Conservation (phyloP, 2,888 invertebrate genomes). For the Cephonodes hylas region DNA sequence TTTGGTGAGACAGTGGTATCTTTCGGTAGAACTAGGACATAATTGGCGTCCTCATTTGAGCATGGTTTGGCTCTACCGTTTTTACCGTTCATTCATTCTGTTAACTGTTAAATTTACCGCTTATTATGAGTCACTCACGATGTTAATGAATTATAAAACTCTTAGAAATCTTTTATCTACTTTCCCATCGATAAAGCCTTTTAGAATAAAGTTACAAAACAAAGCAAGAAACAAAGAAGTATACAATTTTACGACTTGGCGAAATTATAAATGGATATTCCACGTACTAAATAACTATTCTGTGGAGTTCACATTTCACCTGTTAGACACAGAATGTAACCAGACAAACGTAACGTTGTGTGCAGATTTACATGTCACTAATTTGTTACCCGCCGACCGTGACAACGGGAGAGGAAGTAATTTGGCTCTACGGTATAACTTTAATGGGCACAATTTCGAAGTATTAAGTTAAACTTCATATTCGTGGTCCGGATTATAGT, state of each 20-base stretch:
- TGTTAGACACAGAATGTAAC: neutral
- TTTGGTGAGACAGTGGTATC: too few species aligned
- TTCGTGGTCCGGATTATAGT: neutral
- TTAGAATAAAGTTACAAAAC: neutral
- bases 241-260: neutral
- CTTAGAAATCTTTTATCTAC: too few species aligned
- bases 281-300: neutral
- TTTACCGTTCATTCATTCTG: too few species aligned
- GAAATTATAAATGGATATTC: neutral
- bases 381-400: neutral
- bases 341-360: neutral
- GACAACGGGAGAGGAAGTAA: neutral
- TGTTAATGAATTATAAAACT: too few species aligned
- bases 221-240: neutral
- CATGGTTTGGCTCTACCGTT: too few species aligned
- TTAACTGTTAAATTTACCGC: too few species aligned
- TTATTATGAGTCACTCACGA: too few species aligned
- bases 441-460: neutral
- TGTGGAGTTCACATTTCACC: neutral
- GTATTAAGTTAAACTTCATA: constrained; percentile 3
- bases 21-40: too few species aligned
- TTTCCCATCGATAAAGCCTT: too few species aligned
- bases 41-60: too few species aligned
- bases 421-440: neutral
- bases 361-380: neutral